Base-by-base conservation (phyloP, 2,888 invertebrate species). In the Graphium colonna region DNA sequence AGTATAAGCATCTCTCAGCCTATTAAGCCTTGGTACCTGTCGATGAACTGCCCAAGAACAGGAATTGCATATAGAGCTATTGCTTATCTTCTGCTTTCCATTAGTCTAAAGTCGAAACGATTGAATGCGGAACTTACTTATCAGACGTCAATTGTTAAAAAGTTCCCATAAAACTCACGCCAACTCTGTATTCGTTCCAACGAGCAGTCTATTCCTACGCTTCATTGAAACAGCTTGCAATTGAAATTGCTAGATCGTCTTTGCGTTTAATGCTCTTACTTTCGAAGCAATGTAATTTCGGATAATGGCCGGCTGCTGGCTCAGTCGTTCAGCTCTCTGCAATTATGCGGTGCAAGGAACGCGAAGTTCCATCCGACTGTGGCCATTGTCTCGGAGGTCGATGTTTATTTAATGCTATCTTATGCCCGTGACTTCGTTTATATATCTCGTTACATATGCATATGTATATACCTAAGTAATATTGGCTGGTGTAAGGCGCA, bases 231-330 rank as follows among this genome's bases (percentile, higher is more conserved):
- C 17, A 31, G 31, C 13, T 12, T 13, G 46, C 49, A 31, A 45
- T 54, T 54, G 40, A 44, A 44, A 44, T 45, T 42, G 47, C 15
- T 13, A 47, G 26, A 47, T 36, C 31, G 16, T 45, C 49, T 49
- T 45, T 26, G 31, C 12, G 21, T 53, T 45, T 44, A 48, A 48
- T 36, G 47, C 41, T 45, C 53, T 53, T 44, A 50, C 51, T 49
- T 51, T 51, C 47, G 52, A 57, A 59, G 40, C 62, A 67, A 65
- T 63, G 67, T 65, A 67, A 72, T 70, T 67, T 68, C 55, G 53
- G 58, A 61, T 61, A 60, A 61, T 63, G 56, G 52, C 36, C 31
- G 41, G 28, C 40, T 49, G 15, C 50, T 45, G 46, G 31, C 50
- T 46, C 44, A 31, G 50, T 43, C 33, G 36, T 31, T 45, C 28